These are phyloP conservation scores for Teleogryllus oceanicus DNA, from an alignment of 2,888 invertebrate species.

Conservation along the genomic window DNA sequence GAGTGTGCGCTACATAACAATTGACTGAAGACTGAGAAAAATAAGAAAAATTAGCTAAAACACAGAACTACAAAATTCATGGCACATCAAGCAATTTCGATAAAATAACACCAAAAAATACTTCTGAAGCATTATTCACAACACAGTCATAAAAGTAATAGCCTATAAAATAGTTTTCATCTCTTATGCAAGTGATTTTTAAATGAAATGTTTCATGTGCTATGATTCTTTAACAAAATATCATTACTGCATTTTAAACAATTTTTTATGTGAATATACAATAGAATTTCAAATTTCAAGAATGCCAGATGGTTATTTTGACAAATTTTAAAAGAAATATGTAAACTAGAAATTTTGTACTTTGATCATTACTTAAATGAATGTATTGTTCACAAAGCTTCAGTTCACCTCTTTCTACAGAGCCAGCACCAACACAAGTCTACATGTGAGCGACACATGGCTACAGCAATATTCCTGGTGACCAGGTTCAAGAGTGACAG, in stretches of 20 bases:
- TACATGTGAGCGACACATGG: constrained; percentile 18
- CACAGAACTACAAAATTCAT: constrained; percentile 4
- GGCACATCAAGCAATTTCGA: constrained; percentile 9
- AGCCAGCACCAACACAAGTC: constrained; percentile 10
- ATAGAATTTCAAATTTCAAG: too few species aligned
- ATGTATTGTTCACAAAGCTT: not conserved
- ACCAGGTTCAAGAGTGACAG: constrained; percentile 9
- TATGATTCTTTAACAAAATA: too few species aligned
- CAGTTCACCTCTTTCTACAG: not conserved
- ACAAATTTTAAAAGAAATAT: too few species aligned
- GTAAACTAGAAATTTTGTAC: too few species aligned
- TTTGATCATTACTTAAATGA: not conserved
- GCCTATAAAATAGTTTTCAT: too few species aligned
- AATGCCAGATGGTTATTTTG: too few species aligned
- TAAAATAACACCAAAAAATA: not conserved
- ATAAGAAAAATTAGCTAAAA: constrained; percentile 28
- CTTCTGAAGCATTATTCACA: not conserved
- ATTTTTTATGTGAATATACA: too few species aligned
- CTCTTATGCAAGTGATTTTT: too few species aligned
- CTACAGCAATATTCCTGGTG: not conserved
- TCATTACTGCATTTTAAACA: too few species aligned
- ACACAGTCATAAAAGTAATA: not conserved
- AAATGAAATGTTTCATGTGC: too few species aligned
- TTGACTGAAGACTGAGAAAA: constrained; percentile 29
- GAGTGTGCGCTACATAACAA: constrained; percentile 27